These are phyloP conservation scores for Crypturellus undulatus DNA, from an alignment of 2,113 vertebrate genomes.

Conservation along the genomic window DNA sequence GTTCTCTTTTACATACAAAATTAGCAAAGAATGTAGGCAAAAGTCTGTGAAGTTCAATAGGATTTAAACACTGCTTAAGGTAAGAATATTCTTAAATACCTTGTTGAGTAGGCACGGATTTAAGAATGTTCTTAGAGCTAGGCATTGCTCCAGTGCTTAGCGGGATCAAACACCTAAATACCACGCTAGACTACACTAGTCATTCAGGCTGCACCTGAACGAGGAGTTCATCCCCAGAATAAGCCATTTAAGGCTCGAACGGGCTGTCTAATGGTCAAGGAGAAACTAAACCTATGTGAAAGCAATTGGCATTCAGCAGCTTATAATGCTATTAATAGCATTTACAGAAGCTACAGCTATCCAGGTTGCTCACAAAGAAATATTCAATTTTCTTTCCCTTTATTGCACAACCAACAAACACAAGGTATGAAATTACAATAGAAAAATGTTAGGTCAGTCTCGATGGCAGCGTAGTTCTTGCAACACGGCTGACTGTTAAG, in stretches of 20 bases:
- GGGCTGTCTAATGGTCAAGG: neutral
- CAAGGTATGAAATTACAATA: neutral
- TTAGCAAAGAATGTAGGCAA: neutral
- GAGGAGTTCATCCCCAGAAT: neutral
- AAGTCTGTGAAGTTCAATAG: neutral
- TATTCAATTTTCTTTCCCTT: neutral
- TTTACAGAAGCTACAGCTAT: neutral
- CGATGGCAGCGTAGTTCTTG: constrained; percentile 60
- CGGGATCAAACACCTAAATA: neutral
- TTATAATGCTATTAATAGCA: neutral
- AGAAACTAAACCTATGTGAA: neutral
- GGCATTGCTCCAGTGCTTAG: neutral
- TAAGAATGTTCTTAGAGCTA: neutral
- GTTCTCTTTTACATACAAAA: neutral
- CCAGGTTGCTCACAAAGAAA: neutral
- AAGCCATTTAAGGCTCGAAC: constrained; percentile 15
- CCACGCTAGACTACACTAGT: rapidly evolving
- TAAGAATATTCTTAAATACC: neutral
- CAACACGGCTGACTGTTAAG: constrained; percentile 68
- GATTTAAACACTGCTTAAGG: neutral
- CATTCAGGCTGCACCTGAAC: neutral
- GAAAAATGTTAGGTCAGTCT: constrained; percentile 59
- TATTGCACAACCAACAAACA: neutral
- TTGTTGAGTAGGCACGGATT: neutral
- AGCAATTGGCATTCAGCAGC: neutral